Evolutionary conservation across 2,797 vertebrate genomes (phyloP), one percentile per base, ranked within the genome.

Genomic region (Anabacerthia variegaticeps): DNA sequence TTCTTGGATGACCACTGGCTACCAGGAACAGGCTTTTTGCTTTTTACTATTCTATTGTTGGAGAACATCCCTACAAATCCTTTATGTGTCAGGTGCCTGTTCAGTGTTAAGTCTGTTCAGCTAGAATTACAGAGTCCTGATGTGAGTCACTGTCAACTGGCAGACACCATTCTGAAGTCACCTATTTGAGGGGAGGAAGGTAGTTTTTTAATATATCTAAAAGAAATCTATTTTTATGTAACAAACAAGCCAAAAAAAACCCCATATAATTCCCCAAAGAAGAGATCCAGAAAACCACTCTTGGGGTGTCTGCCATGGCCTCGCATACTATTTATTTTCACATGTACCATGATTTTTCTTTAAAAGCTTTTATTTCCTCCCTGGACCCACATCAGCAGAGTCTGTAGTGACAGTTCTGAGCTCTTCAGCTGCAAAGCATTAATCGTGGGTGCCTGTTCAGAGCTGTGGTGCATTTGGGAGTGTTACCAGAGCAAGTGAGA

Each of bases 311-410:
- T 65, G 49, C 9, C 14, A 0, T 32, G 37, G 14, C n/a, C 28
- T 58, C 41, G 4, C 27, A 9, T 67, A 55, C 32, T 12, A 2
- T 56, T 75, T 85, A 30, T 8, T 74, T 84, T 44, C 6, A 2
- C 9, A 4, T 14, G 28, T 18, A 26, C 32, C 0, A 0, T 52
- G 13, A 10, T 61, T 24, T 51, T 72, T 76, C 20, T 82, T 51
- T 26, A 48, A 56, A 78, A 65, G 49, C 24, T 54, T 72, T n/a
- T 34, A 3, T 81, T 58, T 81, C 9, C 18, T 36, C 18, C 17
- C 0, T 10, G 15, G 36, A 26, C 19, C 32, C 1, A 0, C 27
- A 30, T 37, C 67, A 30, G 36, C 4, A 26, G 71, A 61, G 54
- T 28, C 52, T 49, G 51, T 48, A 63, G 23, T 34, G 61, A 16